Evolutionary conservation across 2,797 vertebrate genomes (phyloP).

Genomic region (Crocidura indochinensis): DNA sequence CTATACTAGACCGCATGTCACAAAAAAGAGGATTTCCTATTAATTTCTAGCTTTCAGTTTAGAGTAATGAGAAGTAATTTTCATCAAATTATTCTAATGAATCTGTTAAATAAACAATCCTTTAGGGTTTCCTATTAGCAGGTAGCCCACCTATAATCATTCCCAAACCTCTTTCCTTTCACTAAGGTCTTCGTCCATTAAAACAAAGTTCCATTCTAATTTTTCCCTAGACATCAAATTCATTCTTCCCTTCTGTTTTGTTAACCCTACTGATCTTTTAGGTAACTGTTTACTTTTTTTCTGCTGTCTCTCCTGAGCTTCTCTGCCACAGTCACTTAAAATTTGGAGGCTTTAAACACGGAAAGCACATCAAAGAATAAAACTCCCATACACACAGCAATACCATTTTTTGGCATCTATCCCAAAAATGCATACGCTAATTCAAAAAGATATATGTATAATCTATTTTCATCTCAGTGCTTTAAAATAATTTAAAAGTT

Average conservation of each 20-base stretch:
- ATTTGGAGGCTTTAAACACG: not conserved
- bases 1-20: constrained; percentile 40
- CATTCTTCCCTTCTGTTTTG: constrained; percentile 3
- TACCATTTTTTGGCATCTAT: too few species aligned
- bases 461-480: too few species aligned
- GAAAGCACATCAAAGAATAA: not conserved
- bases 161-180: constrained; percentile 1
- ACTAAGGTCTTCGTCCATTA: constrained; percentile 24
- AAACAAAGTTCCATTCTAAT: constrained; percentile 29
- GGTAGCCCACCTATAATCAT: not conserved
- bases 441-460: too few species aligned
- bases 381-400: too few species aligned
- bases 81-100: constrained; percentile 53
- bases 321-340: constrained; percentile 30
- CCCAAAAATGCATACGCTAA: too few species aligned
- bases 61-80: constrained; percentile 58
- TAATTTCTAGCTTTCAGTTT: constrained; percentile 55
- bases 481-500: too few species aligned
- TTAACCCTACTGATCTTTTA: constrained; percentile 68
- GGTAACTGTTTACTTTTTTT: constrained; percentile 62
- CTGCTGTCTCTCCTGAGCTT: not conserved
- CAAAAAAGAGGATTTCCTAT: constrained; percentile 65
- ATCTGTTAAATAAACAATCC: constrained; percentile 21
- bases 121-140: constrained; percentile 43
- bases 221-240: constrained; percentile 30